Evolutionary conservation across 1,140 invertebrate species (phyloP), one percentile per base, ranked within the genome.

Genomic region (Camponotus pennsylvanicus): DNA sequence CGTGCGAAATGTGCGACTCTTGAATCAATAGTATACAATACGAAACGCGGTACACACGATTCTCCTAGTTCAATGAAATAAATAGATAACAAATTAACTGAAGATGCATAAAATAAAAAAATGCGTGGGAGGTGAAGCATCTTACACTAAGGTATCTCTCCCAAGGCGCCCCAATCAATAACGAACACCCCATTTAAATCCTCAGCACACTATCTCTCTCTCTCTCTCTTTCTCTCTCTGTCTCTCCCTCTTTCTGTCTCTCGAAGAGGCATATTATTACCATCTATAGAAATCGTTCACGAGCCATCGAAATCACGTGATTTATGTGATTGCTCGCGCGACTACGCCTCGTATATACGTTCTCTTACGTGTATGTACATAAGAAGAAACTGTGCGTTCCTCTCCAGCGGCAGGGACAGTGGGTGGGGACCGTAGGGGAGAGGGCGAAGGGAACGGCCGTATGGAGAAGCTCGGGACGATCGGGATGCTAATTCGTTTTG

Each of bases 401-500:
- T 40, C 27, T 40, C 52, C 34, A 73, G 37, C 27, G 7, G 11
- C 40, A 40, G 37, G 49, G 66, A 66, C 55, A 64, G 75, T 66
- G 42, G 52, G 69, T 32, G 71, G 69, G 37, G 40, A n/a, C 21
- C n/a, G 78, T 21, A 27, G 21, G n/a, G 27, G 8, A 15, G 49
- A 27, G 42, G 52, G 32, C 37, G 18, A 55, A 75, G 70, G 67
- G 55, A 70, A 71, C 57, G 73, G 77, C 34, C 66, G 69, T 76
- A 59, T 27, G 42, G 76, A 73, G 85, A 78, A 77, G 77, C 75
- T 67, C 15, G 57, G 88, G 86, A 90, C 89, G 89, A 90, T 90
- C 88, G 86, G 76, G 89, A 90, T 90, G 89, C 86, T 90, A 90
- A 90, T 90, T 90, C 89, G 86, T 90, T 90, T 90, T 90, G 89